phyloP scores from a whole-genome alignment of 2,113 vertebrate species.

The Petrocephalus zakoni region DNA sequence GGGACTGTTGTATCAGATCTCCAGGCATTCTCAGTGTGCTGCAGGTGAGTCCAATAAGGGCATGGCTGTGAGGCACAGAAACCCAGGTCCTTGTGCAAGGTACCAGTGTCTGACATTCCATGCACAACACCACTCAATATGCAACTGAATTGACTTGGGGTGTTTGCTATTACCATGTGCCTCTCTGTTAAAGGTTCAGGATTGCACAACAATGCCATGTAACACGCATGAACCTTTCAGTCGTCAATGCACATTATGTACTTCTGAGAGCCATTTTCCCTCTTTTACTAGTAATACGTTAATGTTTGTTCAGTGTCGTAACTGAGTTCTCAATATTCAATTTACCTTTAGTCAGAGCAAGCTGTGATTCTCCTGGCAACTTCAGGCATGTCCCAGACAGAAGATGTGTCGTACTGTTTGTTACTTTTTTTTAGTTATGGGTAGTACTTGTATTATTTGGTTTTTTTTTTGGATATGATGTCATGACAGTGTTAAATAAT shows the following conservation, averaged over 20 bases:
- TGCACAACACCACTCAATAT: slow-evolving; percentile 11
- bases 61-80: background rate
- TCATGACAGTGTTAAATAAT: background rate
- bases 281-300: slow-evolving; percentile 50
- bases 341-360: slow-evolving; percentile 39
- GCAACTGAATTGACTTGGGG: slow-evolving; percentile 8
- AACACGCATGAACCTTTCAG: slow-evolving; percentile 75
- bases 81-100: slow-evolving; percentile 1
- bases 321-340: slow-evolving; percentile 44
- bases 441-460: background rate
- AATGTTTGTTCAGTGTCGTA: slow-evolving; percentile 39
- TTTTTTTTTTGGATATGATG: background rate
- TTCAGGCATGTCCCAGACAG: slow-evolving; percentile 26
- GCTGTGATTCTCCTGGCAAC: slow-evolving; percentile 56
- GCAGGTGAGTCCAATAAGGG: background rate
- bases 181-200: slow-evolving; percentile 64
- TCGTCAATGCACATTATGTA: slow-evolving; percentile 72
- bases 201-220: slow-evolving; percentile 67
- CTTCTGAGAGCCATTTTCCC: slow-evolving; percentile 91
- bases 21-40: slow-evolving; percentile 12
- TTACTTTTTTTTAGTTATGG: background rate
- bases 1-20: slow-evolving; percentile 1
- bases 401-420: slow-evolving; percentile 3
- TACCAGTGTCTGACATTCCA: background rate
- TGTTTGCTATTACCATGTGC: slow-evolving; percentile 59